Evolutionary conservation across 2,888 invertebrate genomes (phyloP).

Genomic region (Limenitis camilla): DNA sequence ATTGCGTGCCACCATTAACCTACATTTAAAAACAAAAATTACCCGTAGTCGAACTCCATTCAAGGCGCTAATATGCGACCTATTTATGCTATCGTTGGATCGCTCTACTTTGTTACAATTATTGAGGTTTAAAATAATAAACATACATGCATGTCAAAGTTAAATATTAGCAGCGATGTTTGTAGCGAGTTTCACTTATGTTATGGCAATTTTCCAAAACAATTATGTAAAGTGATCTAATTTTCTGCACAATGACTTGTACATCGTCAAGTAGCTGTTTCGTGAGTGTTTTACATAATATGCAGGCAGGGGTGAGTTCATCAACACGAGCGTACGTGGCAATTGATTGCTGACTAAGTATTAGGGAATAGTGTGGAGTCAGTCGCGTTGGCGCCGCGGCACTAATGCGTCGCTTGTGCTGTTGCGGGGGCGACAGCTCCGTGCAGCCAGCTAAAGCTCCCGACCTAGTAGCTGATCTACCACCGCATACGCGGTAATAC

Average conservation of each 20-base stretch:
- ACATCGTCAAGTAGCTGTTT: slow-evolving; percentile 20
- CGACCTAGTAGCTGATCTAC: slow-evolving; percentile 64
- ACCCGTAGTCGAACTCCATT: slow-evolving; percentile 52
- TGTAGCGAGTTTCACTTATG: not conserved
- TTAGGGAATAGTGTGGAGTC: slow-evolving; percentile 27
- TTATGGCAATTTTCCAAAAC: slow-evolving; percentile 1
- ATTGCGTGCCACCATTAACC: slow-evolving; percentile 65
- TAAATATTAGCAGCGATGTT: not conserved
- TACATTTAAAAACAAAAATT: slow-evolving; percentile 56
- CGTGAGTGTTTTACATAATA: slow-evolving; percentile 49
- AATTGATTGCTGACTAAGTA: slow-evolving; percentile 35
- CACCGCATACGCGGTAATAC: slow-evolving; percentile 57
- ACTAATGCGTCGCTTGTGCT: slow-evolving; percentile 55
- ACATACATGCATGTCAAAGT: slow-evolving; percentile 2
- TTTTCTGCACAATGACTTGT: slow-evolving; percentile 1
- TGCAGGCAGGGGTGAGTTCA: slow-evolving; percentile 53
- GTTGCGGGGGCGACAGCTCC: slow-evolving; percentile 48
- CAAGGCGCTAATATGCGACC: slow-evolving; percentile 57
- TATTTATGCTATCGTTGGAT: slow-evolving; percentile 62
- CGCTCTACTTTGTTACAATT: slow-evolving; percentile 51
- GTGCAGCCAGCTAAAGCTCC: slow-evolving; percentile 38
- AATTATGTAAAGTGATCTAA: not conserved
- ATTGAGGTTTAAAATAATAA: slow-evolving; percentile 28
- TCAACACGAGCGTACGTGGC: slow-evolving; percentile 41
- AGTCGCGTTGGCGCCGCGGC: slow-evolving; percentile 56